These are phyloP conservation scores for Scaptomyza polygonia DNA, from an alignment of 2,888 invertebrate species.

Conservation along the genomic window DNA sequence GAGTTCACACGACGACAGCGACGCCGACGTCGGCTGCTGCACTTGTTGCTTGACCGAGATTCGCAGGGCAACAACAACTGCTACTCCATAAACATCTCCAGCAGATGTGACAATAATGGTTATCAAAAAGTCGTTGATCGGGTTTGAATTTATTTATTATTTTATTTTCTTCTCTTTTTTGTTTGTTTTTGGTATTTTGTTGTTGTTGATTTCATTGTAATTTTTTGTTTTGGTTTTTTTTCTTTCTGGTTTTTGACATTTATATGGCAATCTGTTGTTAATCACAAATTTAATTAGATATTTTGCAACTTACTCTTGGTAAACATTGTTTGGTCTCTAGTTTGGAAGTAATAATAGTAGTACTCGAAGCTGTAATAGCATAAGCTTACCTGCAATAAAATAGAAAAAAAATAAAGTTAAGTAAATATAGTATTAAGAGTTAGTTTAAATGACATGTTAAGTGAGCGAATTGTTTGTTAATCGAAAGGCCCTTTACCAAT, in stretches of 20 bases:
- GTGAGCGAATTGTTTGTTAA: background rate
- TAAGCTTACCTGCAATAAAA: conserved; percentile 45
- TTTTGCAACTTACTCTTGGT: conserved; percentile 42
- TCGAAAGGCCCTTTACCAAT: conserved; percentile 10
- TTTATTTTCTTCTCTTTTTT: conserved; percentile 5
- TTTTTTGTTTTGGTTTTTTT: background rate
- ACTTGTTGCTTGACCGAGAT: conserved; percentile 78
- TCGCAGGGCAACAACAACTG: conserved; percentile 30
- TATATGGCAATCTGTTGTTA: conserved; percentile 19
- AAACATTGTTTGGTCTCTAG: conserved; percentile 46
- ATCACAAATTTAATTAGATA: conserved; percentile 29
- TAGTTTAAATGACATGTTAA: background rate
- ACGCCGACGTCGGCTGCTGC: conserved; percentile 47
- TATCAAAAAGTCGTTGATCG: conserved; percentile 49
- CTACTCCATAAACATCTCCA: conserved; percentile 29
- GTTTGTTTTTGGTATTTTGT: background rate
- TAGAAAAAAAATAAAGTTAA: conserved; percentile 13
- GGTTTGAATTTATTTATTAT: conserved; percentile 15
- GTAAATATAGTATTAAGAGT: background rate
- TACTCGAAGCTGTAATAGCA: background rate
- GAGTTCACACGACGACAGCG: conserved; percentile 41
- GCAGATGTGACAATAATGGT: conserved; percentile 50
- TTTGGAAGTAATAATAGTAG: background rate
- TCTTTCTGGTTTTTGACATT: conserved; percentile 14
- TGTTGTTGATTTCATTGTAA: conserved; percentile 11